Evolutionary conservation across 2,888 invertebrate genomes (phyloP).

Genomic region (Caenorhabditis panamensis): DNA sequence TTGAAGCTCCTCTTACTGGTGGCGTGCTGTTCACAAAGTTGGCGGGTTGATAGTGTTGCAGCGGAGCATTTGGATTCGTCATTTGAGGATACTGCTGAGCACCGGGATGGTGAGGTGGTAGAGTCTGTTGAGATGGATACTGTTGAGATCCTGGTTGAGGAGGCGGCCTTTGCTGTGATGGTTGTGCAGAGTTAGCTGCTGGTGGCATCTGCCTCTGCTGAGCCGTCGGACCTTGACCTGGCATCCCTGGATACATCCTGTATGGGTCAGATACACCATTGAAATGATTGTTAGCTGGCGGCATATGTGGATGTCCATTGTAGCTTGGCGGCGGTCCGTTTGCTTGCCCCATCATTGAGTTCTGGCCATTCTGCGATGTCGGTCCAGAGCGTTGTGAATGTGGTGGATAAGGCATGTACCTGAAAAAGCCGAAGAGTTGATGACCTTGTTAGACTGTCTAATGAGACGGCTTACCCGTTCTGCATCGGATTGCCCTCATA

Average conservation of each 20-base stretch:
- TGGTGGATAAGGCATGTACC: constrained; percentile 45
- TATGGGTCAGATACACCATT: constrained; percentile 27
- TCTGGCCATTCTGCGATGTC: constrained; percentile 18
- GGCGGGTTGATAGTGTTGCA: constrained; percentile 48
- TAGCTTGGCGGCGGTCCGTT: constrained; percentile 36
- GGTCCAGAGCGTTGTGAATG: constrained; percentile 15
- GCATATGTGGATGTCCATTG: constrained; percentile 34
- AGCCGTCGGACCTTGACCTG: constrained; percentile 4
- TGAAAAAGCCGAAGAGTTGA: constrained; percentile 12
- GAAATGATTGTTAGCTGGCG: constrained; percentile 18
- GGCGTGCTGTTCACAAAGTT: constrained; percentile 13
- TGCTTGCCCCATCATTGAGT: not conserved
- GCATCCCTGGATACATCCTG: constrained; percentile 39
- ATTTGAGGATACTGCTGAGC: constrained; percentile 11
- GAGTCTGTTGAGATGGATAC: constrained; percentile 35
- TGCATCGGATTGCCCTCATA: constrained; percentile 46
- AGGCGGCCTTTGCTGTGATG: constrained; percentile 20
- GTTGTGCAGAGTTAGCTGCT: not conserved
- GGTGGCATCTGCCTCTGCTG: constrained; percentile 15
- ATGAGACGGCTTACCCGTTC: constrained; percentile 24
- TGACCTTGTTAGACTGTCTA: not conserved
- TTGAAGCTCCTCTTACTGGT: not conserved
- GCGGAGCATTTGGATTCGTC: constrained; percentile 24
- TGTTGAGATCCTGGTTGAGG: constrained; percentile 11
- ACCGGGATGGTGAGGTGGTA: constrained; percentile 36